Base-by-base conservation (phyloP, 92 coral and sea anemone genomes). In the Hydrozoanthus gracilis region DNA sequence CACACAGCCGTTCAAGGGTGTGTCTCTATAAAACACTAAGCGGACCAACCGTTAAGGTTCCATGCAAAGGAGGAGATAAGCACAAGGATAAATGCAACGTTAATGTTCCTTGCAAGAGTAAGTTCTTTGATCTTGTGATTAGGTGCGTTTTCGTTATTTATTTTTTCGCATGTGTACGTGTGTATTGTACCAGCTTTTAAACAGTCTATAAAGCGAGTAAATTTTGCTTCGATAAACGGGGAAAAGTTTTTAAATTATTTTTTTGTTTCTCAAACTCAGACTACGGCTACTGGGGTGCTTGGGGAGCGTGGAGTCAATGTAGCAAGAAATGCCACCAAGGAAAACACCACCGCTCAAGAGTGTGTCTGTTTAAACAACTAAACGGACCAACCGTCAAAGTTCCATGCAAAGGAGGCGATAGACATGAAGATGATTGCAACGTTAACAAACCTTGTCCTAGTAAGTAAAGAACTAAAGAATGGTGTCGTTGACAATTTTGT, bases 281-380 rank as follows among this genome's bases (percentile, higher is more conserved):
- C 45, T 78, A 78, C 52, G 83, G 83, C 6, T 78, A 78, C 14
- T 78, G 83, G 83, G 83, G 83, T 39, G 56, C 71, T 0, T 78
- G 83, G 83, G 83, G 83, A 15, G 83, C 83, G 8, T 78, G 83
- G 83, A 78, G 83, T 17, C 65, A 60, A 14, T 78, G 83, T n/a
- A 78, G 58, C 83, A 78, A 78, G 71, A 78, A 60, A 8, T 78
- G 83, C 18, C 83, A 78, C 13, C 39, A 78, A 60, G 83, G 83
- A 14, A 78, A 60, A 39, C 83, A 78, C 8, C n/a, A 45, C 70
- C 51, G 83, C 18, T 18, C n/a, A 3, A 78, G 83, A 62, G 3
- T 7, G 27, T 78, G 83, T 47, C 8, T 56, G 51, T 78, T 14
- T 47, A 52, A 52, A 39, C 47, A 17, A 1, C 50, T 17, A 16